phyloP scores from a whole-genome alignment of 2,888 invertebrate species.

The Atrina japonica region DNA sequence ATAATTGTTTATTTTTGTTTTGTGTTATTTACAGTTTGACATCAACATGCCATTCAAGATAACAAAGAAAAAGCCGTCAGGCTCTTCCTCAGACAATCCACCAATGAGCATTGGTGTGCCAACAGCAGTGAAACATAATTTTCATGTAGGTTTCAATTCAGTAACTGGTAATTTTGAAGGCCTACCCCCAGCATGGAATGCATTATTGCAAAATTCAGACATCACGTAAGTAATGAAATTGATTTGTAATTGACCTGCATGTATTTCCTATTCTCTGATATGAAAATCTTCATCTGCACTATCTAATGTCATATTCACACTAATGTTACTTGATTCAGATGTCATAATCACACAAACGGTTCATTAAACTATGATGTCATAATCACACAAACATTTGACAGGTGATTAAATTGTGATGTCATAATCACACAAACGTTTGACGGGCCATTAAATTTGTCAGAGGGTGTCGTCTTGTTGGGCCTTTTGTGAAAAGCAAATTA shows the following conservation, averaged over 20 bases:
- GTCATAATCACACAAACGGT: too few species aligned
- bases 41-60: conserved; percentile 15
- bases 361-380: too few species aligned
- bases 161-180: conserved; percentile 92
- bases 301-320: background rate
- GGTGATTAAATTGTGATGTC: too few species aligned
- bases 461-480: too few species aligned
- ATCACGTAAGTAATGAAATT: conserved; percentile 84
- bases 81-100: conserved; percentile 26
- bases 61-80: conserved; percentile 28
- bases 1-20: too few species aligned
- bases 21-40: conserved; percentile 17
- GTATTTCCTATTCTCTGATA: too few species aligned
- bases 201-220: conserved; percentile 86
- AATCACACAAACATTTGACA: too few species aligned
- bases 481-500: too few species aligned
- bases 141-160: conserved; percentile 92
- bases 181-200: conserved; percentile 84
- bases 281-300: background rate
- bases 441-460: too few species aligned
- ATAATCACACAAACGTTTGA: too few species aligned
- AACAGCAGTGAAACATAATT: conserved; percentile 91
- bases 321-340: too few species aligned
- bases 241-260: too few species aligned
- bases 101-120: conserved; percentile 87